These are phyloP conservation scores for Dolichoris vasculosae DNA, from an alignment of 1,140 invertebrate species.

Conservation along the genomic window DNA sequence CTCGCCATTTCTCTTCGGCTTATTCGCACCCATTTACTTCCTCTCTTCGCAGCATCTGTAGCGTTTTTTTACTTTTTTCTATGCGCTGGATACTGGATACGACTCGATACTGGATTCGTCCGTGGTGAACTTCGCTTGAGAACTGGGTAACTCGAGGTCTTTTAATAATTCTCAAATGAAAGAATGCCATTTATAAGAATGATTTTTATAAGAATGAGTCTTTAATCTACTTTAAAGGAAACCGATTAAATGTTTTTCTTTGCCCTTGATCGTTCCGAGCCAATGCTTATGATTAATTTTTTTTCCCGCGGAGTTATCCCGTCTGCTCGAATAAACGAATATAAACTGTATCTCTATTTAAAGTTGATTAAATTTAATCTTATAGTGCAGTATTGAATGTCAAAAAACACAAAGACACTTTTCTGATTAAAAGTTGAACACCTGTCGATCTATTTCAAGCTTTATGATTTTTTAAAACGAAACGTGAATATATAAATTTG, in stretches of 20 bases:
- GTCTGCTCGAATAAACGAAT: not conserved
- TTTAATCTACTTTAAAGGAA: not conserved
- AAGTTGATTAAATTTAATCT: not conserved
- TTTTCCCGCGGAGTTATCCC: not conserved
- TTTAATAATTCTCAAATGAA: slow-evolving; percentile 10
- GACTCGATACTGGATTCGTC: not conserved
- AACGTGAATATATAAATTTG: not conserved
- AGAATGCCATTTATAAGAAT: not conserved
- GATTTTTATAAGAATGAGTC: not conserved
- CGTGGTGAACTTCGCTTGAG: not conserved
- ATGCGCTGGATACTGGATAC: no score
- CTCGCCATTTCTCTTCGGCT: slow-evolving; percentile 1
- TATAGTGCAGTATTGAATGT: not conserved
- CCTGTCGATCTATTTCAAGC: not conserved
- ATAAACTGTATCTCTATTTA: not conserved
- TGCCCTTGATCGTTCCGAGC: not conserved
- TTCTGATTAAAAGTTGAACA: not conserved
- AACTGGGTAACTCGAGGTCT: not conserved
- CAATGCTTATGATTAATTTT: slow-evolving; percentile 12
- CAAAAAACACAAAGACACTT: not conserved
- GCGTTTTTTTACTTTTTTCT: not conserved
- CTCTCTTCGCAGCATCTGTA: not conserved
- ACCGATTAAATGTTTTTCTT: slow-evolving; percentile 1
- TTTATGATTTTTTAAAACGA: not conserved
- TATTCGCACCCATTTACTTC: slow-evolving; percentile 8